Evolutionary conservation across 2,888 invertebrate genomes (phyloP).

Genomic region (Suillia variegata): DNA sequence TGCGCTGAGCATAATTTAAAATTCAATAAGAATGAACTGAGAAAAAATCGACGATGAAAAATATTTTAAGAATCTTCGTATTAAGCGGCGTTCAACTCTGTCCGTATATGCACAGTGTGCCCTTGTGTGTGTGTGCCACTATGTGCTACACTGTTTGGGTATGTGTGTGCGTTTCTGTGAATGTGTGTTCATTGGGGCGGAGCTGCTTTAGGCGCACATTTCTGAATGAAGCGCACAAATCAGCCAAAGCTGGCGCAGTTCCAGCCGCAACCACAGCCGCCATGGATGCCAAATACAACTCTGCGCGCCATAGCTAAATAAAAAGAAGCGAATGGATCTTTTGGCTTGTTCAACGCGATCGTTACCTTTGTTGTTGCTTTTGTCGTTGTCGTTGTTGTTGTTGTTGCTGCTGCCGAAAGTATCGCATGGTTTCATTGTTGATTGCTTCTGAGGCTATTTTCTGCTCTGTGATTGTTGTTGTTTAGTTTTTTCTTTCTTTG

Average conservation of each 20-base stretch:
- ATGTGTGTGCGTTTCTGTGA: too few relatives aligned
- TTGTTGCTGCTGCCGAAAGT: background rate
- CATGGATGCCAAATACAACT: conserved; percentile 31
- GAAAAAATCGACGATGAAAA: conserved; percentile 31
- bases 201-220: conserved; percentile 57
- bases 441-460: background rate
- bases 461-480: background rate
- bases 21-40: conserved; percentile 36
- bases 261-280: conserved; percentile 31
- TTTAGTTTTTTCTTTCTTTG: background rate
- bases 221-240: conserved; percentile 57
- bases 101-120: too few relatives aligned
- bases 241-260: conserved; percentile 33
- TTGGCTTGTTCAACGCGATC: background rate
- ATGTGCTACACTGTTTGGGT: too few relatives aligned
- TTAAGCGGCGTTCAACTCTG: too few relatives aligned
- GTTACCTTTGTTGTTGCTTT: too few relatives aligned
- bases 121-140: too few relatives aligned
- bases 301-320: conserved; percentile 34
- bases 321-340: conserved; percentile 49
- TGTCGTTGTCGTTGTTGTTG: too few relatives aligned
- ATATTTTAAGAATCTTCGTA: too few relatives aligned
- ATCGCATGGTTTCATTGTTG: conserved; percentile 4
- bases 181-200: conserved; percentile 45
- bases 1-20: conserved; percentile 10